Percentiles rank a stretch among this genome's conserved stretches.
These are phyloP conservation scores for Drosophila varians DNA, from an alignment of 1,140 invertebrate species.

Conservation along the genomic window DNA sequence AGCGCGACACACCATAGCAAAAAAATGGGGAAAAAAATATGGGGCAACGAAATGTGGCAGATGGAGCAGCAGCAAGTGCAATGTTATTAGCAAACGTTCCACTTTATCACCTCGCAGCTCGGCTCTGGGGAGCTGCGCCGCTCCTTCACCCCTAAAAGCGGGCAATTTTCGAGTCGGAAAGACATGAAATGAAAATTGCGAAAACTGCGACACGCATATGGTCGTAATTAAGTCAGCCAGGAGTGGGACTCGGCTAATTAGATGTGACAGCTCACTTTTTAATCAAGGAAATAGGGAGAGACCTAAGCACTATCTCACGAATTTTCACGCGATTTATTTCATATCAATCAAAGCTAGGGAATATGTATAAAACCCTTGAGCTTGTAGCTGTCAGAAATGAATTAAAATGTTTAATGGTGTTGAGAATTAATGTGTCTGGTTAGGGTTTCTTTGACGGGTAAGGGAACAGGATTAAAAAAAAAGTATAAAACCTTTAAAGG, in stretches of 20 bases:
- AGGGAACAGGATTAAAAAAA: too few relatives aligned
- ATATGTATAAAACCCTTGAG: too few relatives aligned
- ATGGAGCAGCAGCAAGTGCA: slow-evolving; percentile 26
- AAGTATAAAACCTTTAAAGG: too few relatives aligned
- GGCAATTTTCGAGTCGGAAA: slow-evolving; percentile 22
- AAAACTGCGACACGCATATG: slow-evolving; percentile 15
- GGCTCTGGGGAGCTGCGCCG: neutral
- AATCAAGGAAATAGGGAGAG: neutral
- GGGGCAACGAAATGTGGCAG: neutral
- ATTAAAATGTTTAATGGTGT: neutral
- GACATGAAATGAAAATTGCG: slow-evolving; percentile 29
- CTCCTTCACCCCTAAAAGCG: neutral
- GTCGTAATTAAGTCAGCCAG: slow-evolving; percentile 10
- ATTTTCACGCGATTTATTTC: neutral
- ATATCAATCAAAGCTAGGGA: neutral
- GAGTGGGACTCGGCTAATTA: slow-evolving; percentile 12
- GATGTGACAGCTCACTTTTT: slow-evolving; percentile 6
- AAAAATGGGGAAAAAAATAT: neutral
- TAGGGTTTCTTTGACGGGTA: too few relatives aligned
- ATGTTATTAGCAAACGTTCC: slow-evolving; percentile 53
- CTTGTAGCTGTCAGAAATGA: neutral
- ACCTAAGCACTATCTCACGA: neutral
- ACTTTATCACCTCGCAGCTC: slow-evolving; percentile 25
- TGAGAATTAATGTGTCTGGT: too few relatives aligned
- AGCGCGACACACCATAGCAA: slow-evolving; percentile 30